Base-by-base conservation (phyloP, 2,113 vertebrate genomes). In the Ochotona curzoniae region DNA sequence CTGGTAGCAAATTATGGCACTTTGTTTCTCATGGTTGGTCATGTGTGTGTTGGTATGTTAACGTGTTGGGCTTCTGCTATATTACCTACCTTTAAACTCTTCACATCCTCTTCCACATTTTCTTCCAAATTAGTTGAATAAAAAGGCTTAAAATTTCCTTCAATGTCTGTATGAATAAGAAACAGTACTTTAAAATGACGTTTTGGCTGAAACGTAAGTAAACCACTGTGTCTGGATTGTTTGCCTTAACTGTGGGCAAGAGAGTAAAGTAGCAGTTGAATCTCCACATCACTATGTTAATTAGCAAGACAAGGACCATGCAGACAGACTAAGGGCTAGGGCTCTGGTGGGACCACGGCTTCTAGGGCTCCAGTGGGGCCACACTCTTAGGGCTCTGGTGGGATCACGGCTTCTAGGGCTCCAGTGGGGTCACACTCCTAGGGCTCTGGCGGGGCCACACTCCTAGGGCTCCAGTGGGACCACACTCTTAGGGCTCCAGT, bases 31-130 rank as follows among this genome's bases (percentile, higher is more conserved):
- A 71, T 18, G 73, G 17, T 54, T 57, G 44, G 76, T 25, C 44
- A 47, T 2, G 25, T 4, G 60, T 63, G 12, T n/a, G 86, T 61
- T 80, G 49, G n/a, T n/a, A 85, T n/a, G 9, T 57, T 63, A 83
- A 9, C 30, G 47, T 35, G 85, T 32, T 90, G 75, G 97, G 83
- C 75, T 61, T 44, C 63, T 89, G 49, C 49, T 94, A 44, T 20
- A 63, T 70, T 83, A 96, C 98, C 98, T 97, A 99, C 99, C 98
- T 97, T 98, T 78, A 99, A 97, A 60, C 80, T 54, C n/a, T 82
- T 85, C 92, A 99, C 86, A 94, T 99, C 99, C 1, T 95, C 95
- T 86, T 98, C 98, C 76, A 99, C 95, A 23, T 32, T 2, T 47
- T 96, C 95, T 96, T 96, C 97, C 76, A 99, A 93, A 0, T 97